A percentile compares a stretch with the other conserved stretches of the same genome.
Conservation (phyloP, 1,140 invertebrate species). For the Brachystomella parvula region DNA sequence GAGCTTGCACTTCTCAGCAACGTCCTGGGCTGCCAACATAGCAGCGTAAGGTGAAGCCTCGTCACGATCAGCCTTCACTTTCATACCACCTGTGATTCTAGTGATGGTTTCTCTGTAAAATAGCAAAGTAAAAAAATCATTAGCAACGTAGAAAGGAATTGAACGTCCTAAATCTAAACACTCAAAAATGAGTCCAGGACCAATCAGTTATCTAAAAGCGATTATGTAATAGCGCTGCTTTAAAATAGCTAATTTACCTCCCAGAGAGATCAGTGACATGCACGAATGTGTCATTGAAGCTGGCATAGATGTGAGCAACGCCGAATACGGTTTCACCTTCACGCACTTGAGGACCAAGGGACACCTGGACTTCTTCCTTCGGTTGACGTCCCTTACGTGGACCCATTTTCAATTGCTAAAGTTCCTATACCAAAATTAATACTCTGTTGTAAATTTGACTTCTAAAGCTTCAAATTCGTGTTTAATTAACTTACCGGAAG, state of each 20-base stretch:
- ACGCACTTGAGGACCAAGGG: slow-evolving; percentile 90
- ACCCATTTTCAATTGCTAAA: slow-evolving; percentile 76
- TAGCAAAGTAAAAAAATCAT: slow-evolving; percentile 20
- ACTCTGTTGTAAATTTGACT: too few relatives aligned
- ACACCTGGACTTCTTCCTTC: slow-evolving; percentile 93
- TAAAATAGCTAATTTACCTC: slow-evolving; percentile 48
- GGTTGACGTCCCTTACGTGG: slow-evolving; percentile 93
- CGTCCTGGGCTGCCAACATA: slow-evolving; percentile 97
- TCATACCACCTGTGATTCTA: slow-evolving; percentile 98
- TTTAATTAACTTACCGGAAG: too few relatives aligned
- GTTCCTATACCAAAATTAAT: too few relatives aligned
- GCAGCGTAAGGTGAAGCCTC: slow-evolving; percentile 99
- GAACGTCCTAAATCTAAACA: slow-evolving; percentile 2
- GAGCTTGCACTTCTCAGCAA: slow-evolving; percentile 95
- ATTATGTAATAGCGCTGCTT: neutral
- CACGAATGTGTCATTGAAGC: slow-evolving; percentile 99
- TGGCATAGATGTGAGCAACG: slow-evolving; percentile 98
- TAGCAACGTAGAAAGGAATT: slow-evolving; percentile 3
- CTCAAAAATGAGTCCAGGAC: too few relatives aligned
- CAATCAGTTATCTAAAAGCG: slow-evolving; percentile 7
- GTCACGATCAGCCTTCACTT: slow-evolving; percentile 99
- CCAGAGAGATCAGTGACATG: slow-evolving; percentile 99
- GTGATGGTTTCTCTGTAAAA: slow-evolving; percentile 91
- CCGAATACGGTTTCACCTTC: slow-evolving; percentile 98
- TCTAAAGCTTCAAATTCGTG: too few relatives aligned